These are phyloP conservation scores for Trachelipus rathkii DNA, from an alignment of 1,140 invertebrate species.

Conservation along the genomic window DNA sequence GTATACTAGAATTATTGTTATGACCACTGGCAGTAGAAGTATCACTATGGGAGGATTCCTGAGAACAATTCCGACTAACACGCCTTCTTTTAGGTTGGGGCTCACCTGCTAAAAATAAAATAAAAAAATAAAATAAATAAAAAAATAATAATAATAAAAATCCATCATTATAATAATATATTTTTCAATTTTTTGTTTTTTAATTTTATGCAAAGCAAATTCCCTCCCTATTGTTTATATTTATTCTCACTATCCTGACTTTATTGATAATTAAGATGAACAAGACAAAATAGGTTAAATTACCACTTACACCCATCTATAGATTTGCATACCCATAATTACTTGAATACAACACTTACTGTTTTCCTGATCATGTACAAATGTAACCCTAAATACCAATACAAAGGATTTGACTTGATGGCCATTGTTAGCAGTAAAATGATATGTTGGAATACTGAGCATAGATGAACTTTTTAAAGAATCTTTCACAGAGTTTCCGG, in stretches of 20 bases:
- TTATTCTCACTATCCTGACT: no score
- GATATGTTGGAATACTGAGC: slow-evolving; percentile 77
- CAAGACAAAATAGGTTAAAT: background rate
- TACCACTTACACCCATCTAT: background rate
- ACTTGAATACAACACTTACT: slow-evolving; percentile 23
- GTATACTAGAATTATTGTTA: background rate
- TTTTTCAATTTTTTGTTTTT: no score
- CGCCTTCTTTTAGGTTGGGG: background rate
- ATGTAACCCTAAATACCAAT: slow-evolving; percentile 70
- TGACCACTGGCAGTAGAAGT: background rate
- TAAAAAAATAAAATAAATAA: background rate
- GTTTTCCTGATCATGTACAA: slow-evolving; percentile 47
- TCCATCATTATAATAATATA: no score
- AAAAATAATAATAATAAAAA: background rate
- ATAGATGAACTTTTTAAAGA: slow-evolving; percentile 60
- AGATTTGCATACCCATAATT: no score
- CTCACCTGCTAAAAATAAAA: background rate
- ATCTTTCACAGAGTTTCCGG: background rate
- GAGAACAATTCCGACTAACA: no score
- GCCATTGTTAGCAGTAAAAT: slow-evolving; percentile 73
- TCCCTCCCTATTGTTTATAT: no score
- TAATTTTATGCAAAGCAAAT: no score
- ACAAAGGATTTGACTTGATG: slow-evolving; percentile 83
- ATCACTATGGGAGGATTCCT: background rate
- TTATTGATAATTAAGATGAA: background rate